Percentiles rank a stretch among this genome's conserved stretches.
phyloP scores from a whole-genome alignment of 2,888 invertebrate genomes.

The Drosophila nr. perissopoda region DNA sequence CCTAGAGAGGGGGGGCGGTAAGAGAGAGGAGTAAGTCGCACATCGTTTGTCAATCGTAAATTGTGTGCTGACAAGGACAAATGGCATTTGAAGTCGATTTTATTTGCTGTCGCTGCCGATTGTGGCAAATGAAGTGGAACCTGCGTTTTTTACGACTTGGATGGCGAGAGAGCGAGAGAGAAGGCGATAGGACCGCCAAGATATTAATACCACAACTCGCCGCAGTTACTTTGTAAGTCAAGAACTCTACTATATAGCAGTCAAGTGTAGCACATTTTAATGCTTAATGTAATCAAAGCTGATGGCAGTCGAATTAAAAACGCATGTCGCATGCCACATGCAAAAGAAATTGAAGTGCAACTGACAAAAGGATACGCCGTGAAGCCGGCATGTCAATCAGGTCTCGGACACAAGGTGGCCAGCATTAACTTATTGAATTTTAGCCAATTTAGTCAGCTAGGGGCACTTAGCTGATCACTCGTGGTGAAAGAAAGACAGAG shows the following conservation, averaged over 20 bases:
- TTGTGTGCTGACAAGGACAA: conserved; percentile 74
- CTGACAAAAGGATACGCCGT: conserved; percentile 33
- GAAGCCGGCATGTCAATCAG: conserved; percentile 57
- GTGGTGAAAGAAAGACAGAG: not conserved
- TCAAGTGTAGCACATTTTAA: conserved; percentile 22
- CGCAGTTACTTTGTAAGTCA: not conserved
- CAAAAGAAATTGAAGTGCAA: conserved; percentile 67
- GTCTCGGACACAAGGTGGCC: conserved; percentile 15
- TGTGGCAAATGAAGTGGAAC: conserved; percentile 73
- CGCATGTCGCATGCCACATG: conserved; percentile 37
- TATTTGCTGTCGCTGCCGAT: conserved; percentile 63
- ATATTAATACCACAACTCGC: conserved; percentile 37
- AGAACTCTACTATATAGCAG: not conserved
- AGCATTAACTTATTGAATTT: conserved; percentile 81
- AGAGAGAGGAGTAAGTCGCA: conserved; percentile 20
- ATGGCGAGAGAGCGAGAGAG: not conserved
- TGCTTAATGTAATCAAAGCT: conserved; percentile 62
- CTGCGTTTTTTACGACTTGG: conserved; percentile 42
- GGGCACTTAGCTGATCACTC: conserved; percentile 63
- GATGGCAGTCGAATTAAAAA: conserved; percentile 38
- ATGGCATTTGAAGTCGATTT: conserved; percentile 75
- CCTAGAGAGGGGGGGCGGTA: no score
- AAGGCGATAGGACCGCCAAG: not conserved
- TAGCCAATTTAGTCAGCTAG: conserved; percentile 64
- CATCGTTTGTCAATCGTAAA: conserved; percentile 77